Conservation (phyloP, 2,113 vertebrate genomes). For the Furnarius figulus region DNA sequence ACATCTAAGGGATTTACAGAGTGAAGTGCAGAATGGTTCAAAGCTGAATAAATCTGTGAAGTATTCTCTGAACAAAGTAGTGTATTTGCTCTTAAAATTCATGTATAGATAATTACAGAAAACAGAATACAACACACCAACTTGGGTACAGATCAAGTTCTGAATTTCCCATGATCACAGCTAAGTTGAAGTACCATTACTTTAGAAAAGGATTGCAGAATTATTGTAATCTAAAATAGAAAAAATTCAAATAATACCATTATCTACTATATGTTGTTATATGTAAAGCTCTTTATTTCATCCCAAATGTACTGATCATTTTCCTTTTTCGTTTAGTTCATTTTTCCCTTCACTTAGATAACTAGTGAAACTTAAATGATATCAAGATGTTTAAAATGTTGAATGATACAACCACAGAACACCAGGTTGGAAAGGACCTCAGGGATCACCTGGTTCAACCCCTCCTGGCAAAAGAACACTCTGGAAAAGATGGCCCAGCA, state of each 20-base stretch:
- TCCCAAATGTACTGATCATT: neutral
- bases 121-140: neutral
- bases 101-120: neutral
- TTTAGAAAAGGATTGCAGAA: neutral
- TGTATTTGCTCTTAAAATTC: neutral
- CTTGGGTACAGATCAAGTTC: neutral
- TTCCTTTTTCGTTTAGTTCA: neutral
- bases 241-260: neutral
- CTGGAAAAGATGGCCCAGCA: neutral
- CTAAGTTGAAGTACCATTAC: neutral
- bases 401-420: neutral
- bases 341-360: neutral
- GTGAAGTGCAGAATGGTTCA: slow-evolving; percentile 42
- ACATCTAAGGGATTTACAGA: slow-evolving; percentile 52
- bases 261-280: neutral
- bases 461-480: neutral
- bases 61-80: slow-evolving; percentile 23
- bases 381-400: neutral
- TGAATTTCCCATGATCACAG: neutral
- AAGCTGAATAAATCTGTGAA: slow-evolving; percentile 48
- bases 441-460: neutral
- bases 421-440: neutral
- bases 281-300: neutral
- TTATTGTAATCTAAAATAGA: neutral
- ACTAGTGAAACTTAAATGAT: neutral